These are phyloP conservation scores for Aphis gossypii DNA, from an alignment of 1,140 invertebrate species.

Conservation along the genomic window DNA sequence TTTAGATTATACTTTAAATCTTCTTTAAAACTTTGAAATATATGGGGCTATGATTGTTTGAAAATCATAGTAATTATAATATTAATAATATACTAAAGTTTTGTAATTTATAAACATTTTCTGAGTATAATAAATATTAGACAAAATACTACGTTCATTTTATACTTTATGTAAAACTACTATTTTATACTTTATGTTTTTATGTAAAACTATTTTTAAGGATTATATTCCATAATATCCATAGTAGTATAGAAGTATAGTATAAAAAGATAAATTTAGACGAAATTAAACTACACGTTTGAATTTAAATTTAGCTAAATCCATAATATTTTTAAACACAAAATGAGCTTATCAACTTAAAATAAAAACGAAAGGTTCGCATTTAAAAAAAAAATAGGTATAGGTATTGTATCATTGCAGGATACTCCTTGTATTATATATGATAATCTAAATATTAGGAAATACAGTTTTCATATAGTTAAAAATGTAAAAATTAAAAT, in stretches of 20 bases:
- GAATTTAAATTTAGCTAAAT: not conserved
- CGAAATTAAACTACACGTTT: not conserved
- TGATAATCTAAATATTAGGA: not conserved
- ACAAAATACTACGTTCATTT: not conserved
- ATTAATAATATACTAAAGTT: not conserved
- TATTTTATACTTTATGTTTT: no score
- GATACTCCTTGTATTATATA: no score
- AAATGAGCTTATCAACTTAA: not conserved
- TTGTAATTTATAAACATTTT: not conserved
- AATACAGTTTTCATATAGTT: not conserved
- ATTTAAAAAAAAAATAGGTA: not conserved
- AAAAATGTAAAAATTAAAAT: not conserved
- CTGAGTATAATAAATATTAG: not conserved
- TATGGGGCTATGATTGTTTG: not conserved
- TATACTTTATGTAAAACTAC: not conserved
- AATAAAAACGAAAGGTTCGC: not conserved
- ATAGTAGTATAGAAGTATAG: not conserved
- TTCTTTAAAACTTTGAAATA: not conserved
- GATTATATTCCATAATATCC: not conserved
- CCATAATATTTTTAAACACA: not conserved
- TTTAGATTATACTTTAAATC: no score
- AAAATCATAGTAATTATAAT: not conserved
- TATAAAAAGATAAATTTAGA: not conserved
- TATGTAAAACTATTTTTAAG: not conserved
- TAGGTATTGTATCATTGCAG: no score